Base-by-base conservation (phyloP, 2,797 vertebrate genomes). In the Phrynocephalus vlangalii region DNA sequence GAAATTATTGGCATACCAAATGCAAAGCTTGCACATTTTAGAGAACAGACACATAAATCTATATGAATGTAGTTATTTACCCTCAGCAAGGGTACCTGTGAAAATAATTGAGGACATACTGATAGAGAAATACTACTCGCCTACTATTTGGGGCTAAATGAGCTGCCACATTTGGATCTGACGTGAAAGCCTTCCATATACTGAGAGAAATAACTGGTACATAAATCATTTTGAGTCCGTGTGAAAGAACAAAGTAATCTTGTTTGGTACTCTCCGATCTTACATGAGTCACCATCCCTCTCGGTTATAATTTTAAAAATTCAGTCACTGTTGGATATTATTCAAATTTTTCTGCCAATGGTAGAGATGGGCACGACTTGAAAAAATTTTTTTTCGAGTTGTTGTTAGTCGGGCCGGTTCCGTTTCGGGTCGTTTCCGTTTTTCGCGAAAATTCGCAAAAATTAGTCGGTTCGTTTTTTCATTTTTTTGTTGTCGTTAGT, bases 1-100 rank as follows among this genome's bases (percentile, higher is more conserved):
- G 92, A 93, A 87, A 67, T 84, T 81, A 83, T 89, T 92, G 84
- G 76, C 86, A 60, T 71, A 80, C 44, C 67, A 66, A 87, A 93
- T 88, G 90, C 79, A 92, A 87, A 92, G 79, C 84, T 78, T 91
- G 70, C 84, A 90, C 48, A 90, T 87, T 89, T 88, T 0, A 44
- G 66, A 5, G 7, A 88, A 93, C 80, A 80, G 86, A 86, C 83
- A 86, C 30, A 83, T 30, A 91, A 26, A 66, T 91, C 93, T 88
- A 88, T 81, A 78, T 92, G 79, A 91, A 63, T 30, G 44, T 88
- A 30, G 82, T 82, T 90, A n/a, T 81, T 73, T 68, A 63, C 9
- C 11, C 48, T 81, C 24, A 80, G 11, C 72, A 84, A 88, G 82
- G 70, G 30, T 86, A 66, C 86, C 60, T 0, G 0, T 82, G 80